Percentiles rank a stretch among this genome's conserved stretches.
These are phyloP conservation scores for Drosophila sturtevanti DNA, from an alignment of 1,140 invertebrate species.

Conservation along the genomic window DNA sequence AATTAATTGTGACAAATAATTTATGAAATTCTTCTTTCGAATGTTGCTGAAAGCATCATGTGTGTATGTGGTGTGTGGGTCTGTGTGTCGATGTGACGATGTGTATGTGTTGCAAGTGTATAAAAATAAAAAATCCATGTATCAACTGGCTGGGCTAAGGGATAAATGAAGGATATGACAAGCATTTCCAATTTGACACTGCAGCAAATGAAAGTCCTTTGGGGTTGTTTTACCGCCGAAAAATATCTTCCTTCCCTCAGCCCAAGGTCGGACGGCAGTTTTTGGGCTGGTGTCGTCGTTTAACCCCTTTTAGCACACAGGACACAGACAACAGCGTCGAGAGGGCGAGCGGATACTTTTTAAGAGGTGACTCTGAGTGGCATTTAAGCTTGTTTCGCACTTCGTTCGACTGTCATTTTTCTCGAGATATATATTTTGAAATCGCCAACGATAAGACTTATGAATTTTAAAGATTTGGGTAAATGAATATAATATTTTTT, in stretches of 20 bases:
- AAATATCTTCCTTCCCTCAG: neutral
- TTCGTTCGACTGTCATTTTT: constrained; percentile 42
- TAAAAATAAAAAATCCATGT: constrained; percentile 77
- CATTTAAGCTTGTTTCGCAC: constrained; percentile 68
- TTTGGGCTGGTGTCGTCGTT: constrained; percentile 17
- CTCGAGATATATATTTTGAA: constrained; percentile 30
- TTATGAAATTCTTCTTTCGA: constrained; percentile 68
- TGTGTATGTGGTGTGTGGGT: constrained; percentile 24
- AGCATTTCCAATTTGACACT: constrained; percentile 82
- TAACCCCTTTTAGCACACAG: constrained; percentile 61
- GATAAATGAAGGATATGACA: constrained; percentile 82
- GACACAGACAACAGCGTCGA: constrained; percentile 9
- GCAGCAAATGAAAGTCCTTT: constrained; percentile 38
- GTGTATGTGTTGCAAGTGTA: constrained; percentile 20
- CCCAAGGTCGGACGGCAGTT: neutral
- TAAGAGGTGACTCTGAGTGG: constrained; percentile 41
- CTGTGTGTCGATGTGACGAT: constrained; percentile 3
- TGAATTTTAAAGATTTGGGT: neutral
- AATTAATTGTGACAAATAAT: constrained; percentile 83
- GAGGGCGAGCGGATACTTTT: neutral
- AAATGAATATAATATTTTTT: constrained; percentile 4
- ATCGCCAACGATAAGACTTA: neutral
- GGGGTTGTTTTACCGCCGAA: constrained; percentile 48
- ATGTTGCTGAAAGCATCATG: constrained; percentile 1
- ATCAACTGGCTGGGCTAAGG: constrained; percentile 35